A percentile compares a stretch with the other conserved stretches of the same genome.
Conservation (phyloP, 2,113 vertebrate species). For the Gnathonemus longibarbis region DNA sequence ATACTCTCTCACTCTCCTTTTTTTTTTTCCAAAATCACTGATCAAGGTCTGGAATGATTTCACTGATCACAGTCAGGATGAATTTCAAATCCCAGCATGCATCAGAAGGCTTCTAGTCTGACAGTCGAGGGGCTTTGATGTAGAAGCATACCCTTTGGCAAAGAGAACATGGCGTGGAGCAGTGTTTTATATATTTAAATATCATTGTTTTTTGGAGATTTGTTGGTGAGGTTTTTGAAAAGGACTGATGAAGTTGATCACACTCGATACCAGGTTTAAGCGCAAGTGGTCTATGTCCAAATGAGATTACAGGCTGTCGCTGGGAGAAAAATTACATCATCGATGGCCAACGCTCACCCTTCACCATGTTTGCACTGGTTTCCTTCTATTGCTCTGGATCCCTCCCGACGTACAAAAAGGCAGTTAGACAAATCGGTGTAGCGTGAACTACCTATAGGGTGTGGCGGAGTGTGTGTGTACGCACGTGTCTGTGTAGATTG, state of each 20-base stretch:
- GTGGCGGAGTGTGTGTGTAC: neutral
- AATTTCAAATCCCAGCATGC: conserved; percentile 44
- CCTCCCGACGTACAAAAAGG: neutral
- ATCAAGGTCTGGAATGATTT: conserved; percentile 1
- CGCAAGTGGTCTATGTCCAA: neutral
- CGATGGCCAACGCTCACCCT: neutral
- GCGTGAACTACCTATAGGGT: neutral
- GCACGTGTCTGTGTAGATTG: neutral
- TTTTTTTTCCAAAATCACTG: conserved; percentile 9
- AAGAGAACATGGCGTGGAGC: neutral
- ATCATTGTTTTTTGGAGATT: conserved; percentile 32
- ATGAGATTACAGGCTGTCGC: neutral
- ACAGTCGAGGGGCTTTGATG: conserved; percentile 57
- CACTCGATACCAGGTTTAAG: neutral
- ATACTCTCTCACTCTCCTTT: neutral
- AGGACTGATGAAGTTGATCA: neutral
- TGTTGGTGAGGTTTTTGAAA: conserved; percentile 28
- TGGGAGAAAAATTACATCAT: neutral
- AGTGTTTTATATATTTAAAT: conserved; percentile 1
- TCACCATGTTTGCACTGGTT: neutral
- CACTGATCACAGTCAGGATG: conserved; percentile 55
- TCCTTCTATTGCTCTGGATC: neutral
- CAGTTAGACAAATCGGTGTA: neutral
- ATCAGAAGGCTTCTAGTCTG: conserved; percentile 46
- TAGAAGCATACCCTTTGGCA: conserved; percentile 51